Evolutionary conservation across 2,888 invertebrate species (phyloP).

Genomic region (Ramazzottius varieornatus): DNA sequence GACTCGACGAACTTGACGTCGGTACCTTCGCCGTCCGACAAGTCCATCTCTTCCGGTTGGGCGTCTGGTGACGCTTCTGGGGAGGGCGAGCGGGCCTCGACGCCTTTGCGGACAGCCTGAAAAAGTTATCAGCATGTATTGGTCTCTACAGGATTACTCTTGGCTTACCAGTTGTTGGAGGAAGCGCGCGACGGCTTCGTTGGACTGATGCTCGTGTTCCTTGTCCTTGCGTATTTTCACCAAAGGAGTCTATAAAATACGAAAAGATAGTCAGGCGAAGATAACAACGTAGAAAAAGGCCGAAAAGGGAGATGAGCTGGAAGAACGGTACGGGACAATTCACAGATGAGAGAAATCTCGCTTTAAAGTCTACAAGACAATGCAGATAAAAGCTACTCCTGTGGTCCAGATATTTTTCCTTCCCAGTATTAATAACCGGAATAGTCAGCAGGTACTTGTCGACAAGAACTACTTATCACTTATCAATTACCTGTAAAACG

Average conservation of each 20-base stretch:
- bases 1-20: background rate
- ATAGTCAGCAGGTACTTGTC: no score
- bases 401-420: no score
- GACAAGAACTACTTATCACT: no score
- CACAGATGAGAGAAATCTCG: no score
- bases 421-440: no score
- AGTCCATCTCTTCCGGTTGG: background rate
- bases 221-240: background rate
- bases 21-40: background rate
- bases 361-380: no score
- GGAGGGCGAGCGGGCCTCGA: background rate
- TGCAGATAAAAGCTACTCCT: no score
- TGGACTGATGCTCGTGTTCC: background rate
- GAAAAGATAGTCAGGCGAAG: no score
- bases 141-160: background rate
- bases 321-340: no score
- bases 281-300: no score
- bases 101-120: background rate
- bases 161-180: background rate
- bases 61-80: background rate
- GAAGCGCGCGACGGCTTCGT: background rate
- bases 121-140: background rate
- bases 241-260: background rate
- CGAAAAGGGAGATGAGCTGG: no score
- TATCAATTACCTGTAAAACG: background rate